A percentile compares a stretch with the other conserved stretches of the same genome.
Conservation (phyloP, 2,797 vertebrate species). For the Carcharodon carcharias region DNA sequence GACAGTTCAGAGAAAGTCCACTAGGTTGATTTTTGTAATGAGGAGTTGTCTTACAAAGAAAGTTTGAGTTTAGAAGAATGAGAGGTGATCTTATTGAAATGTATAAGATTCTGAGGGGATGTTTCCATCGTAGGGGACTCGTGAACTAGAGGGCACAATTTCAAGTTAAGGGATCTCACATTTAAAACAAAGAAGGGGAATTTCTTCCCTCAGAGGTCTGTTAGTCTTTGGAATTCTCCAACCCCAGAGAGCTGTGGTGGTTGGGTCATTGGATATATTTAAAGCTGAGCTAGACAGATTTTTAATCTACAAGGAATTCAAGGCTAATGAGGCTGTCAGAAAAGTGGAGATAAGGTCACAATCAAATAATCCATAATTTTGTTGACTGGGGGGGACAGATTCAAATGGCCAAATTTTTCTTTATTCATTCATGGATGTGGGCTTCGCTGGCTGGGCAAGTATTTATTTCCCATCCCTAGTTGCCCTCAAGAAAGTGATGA, state of each 20-base stretch:
- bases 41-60: neutral
- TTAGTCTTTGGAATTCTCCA: neutral
- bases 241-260: neutral
- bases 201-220: neutral
- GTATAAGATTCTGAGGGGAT: neutral
- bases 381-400: neutral
- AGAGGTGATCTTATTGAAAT: too few relatives aligned
- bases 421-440: too few relatives aligned
- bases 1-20: neutral
- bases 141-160: neutral
- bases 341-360: neutral
- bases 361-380: neutral
- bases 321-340: neutral
- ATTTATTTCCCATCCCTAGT: too few relatives aligned
- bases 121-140: neutral
- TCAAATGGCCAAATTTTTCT: neutral
- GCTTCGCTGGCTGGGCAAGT: too few relatives aligned
- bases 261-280: neutral
- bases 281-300: neutral
- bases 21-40: neutral
- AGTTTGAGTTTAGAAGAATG: neutral
- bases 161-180: neutral
- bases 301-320: neutral
- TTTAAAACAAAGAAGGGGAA: neutral
- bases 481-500: too few relatives aligned